Evolutionary conservation across 2,113 vertebrate genomes (phyloP), one percentile per base, ranked within the genome.

Genomic region (Poicephalus meyeri): DNA sequence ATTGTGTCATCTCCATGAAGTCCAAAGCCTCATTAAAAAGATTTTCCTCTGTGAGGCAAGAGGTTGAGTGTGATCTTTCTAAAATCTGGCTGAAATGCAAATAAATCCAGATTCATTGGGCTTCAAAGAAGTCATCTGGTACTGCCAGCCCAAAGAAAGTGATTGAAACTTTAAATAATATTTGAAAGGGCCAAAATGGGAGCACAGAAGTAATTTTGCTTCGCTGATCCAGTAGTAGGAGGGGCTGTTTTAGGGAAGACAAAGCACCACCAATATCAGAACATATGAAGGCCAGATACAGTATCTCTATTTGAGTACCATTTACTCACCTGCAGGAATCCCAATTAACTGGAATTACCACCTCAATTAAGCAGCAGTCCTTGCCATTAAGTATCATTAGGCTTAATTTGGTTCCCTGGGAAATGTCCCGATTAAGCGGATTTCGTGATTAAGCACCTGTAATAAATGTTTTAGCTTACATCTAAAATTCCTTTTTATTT

Each of bases 331-430:
- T 95, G 86, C 96, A 97, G 97, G 97, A 97, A 96, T 96, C 84
- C 96, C 93, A 97, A 95, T 96, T 97, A 97, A 97, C 50, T 91
- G 94, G 79, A 97, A 98, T 98, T 98, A 96, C 95, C 92, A 96
- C 88, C 97, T 92, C 96, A 97, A 94, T 97, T 98, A 98, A 97
- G 93, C 94, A 94, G 91, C 93, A 97, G 91, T 96, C 94, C 91
- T 97, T 97, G 91, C 95, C 93, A 97, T 95, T 98, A 95, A 95
- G 95, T 95, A 89, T 97, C 91, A 97, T 97, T 96, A 96, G 93
- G 94, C 96, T 98, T 98, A 98, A 98, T 97, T 98, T 97, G 97
- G 89, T 97, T 97, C 91, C 96, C 78, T 89, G 95, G 97, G 98
- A 97, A 98, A 89, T 88, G 88, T 95, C 91, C 94, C 88, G 91